Evolutionary conservation across 2,888 invertebrate genomes (phyloP).

Genomic region (Apotomis betuletana): DNA sequence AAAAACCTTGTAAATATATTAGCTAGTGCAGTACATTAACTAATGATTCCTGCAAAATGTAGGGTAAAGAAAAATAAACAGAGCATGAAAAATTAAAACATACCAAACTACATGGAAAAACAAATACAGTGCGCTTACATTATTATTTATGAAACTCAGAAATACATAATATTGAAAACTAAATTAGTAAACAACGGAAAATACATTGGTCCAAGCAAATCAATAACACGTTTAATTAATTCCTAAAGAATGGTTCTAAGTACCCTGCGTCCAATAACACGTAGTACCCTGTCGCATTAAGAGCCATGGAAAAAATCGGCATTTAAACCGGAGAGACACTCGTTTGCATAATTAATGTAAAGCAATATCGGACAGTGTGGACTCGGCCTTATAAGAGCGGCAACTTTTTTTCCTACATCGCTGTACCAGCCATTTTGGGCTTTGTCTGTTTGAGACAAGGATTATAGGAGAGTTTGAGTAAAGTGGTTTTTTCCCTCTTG

Average conservation of each 20-base stretch:
- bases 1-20: too few relatives aligned
- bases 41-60: too few relatives aligned
- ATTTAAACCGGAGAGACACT: slow-evolving; percentile 35
- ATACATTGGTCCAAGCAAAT: slow-evolving; percentile 3
- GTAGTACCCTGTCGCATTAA: slow-evolving; percentile 38
- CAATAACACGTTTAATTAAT: slow-evolving; percentile 26
- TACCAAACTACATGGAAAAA: too few relatives aligned
- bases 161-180: too few relatives aligned
- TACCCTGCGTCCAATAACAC: slow-evolving; percentile 24
- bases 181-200: neutral
- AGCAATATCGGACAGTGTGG: slow-evolving; percentile 39
- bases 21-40: too few relatives aligned
- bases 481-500: slow-evolving; percentile 30
- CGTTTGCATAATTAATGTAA: slow-evolving; percentile 41
- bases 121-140: too few relatives aligned
- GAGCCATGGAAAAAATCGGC: slow-evolving; percentile 34
- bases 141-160: too few relatives aligned
- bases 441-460: slow-evolving; percentile 34
- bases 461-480: slow-evolving; percentile 9
- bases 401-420: neutral
- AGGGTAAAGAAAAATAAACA: too few relatives aligned
- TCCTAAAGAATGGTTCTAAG: slow-evolving; percentile 10
- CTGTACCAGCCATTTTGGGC: slow-evolving; percentile 12
- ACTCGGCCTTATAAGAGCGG: slow-evolving; percentile 33
- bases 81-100: too few relatives aligned